Conservation (phyloP, 2,113 vertebrate genomes). For the Rattus norvegicus region DNA sequence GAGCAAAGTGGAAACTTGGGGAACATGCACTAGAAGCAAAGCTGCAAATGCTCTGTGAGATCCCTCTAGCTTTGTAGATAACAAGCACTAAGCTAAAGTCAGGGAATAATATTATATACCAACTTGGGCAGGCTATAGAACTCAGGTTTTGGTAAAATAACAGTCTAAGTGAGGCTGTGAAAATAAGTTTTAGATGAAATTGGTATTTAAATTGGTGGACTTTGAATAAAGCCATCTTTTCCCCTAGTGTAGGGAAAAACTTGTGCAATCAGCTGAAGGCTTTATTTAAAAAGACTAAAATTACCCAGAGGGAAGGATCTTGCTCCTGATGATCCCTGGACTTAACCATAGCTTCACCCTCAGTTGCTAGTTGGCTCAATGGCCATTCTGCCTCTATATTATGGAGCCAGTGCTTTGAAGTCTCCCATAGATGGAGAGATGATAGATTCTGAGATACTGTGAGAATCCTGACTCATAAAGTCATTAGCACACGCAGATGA, state of each 20-base stretch:
- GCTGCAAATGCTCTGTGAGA: background rate
- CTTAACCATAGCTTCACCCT: background rate
- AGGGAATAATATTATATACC: background rate
- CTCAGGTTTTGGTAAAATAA: background rate
- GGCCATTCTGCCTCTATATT: background rate
- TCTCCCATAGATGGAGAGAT: background rate
- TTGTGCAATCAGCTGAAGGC: background rate
- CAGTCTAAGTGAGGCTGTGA: background rate
- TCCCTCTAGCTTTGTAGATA: background rate
- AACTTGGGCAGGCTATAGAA: background rate
- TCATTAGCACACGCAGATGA: background rate
- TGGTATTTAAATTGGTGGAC: background rate
- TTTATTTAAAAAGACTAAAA: background rate
- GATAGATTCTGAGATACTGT: background rate
- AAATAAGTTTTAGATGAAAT: background rate
- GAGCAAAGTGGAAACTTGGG: background rate
- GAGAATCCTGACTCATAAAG: background rate
- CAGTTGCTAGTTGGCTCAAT: background rate
- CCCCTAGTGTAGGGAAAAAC: background rate
- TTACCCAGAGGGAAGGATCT: background rate
- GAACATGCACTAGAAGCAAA: background rate
- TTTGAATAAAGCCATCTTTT: background rate
- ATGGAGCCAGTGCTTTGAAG: background rate
- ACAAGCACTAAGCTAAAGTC: background rate
- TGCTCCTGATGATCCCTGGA: background rate